Evolutionary conservation across 2,797 vertebrate genomes (phyloP).

Genomic region (Babyrousa celebensis): DNA sequence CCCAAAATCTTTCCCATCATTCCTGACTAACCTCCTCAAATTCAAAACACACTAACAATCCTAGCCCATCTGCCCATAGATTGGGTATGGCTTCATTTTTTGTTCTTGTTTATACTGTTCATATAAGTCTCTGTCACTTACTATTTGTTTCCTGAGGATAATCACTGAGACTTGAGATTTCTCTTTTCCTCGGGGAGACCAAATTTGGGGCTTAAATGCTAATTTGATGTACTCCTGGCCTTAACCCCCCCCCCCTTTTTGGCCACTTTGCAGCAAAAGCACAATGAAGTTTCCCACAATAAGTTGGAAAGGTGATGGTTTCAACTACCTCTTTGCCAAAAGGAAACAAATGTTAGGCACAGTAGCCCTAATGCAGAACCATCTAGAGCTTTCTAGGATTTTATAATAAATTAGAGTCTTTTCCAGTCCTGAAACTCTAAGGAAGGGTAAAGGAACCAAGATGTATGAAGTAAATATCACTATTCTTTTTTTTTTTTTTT

Average conservation of each 20-base stretch:
- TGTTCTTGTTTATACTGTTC: conserved; percentile 8
- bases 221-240: not conserved
- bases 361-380: conserved; percentile 15
- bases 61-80: not conserved
- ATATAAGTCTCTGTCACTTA: conserved; percentile 14
- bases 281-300: not conserved
- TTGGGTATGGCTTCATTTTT: not conserved
- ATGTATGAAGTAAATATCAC: not conserved
- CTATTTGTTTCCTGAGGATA: conserved; percentile 29
- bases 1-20: conserved; percentile 58
- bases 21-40: conserved; percentile 31
- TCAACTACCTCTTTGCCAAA: conserved; percentile 10
- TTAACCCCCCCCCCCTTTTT: not conserved
- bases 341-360: conserved; percentile 9
- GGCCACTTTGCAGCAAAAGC: conserved; percentile 52
- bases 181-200: conserved; percentile 38
- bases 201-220: conserved; percentile 3
- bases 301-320: conserved; percentile 25
- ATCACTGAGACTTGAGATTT: conserved; percentile 42
- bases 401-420: conserved; percentile 51
- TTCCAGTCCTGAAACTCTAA: conserved; percentile 58
- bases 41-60: conserved; percentile 39
- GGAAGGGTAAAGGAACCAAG: conserved; percentile 24
- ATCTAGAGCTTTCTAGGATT: conserved; percentile 34
- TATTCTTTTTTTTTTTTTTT: conserved; percentile 22